Evolutionary conservation across 1,140 invertebrate species (phyloP), one percentile per base, ranked within the genome.

Genomic region (Maniola jurtina): DNA sequence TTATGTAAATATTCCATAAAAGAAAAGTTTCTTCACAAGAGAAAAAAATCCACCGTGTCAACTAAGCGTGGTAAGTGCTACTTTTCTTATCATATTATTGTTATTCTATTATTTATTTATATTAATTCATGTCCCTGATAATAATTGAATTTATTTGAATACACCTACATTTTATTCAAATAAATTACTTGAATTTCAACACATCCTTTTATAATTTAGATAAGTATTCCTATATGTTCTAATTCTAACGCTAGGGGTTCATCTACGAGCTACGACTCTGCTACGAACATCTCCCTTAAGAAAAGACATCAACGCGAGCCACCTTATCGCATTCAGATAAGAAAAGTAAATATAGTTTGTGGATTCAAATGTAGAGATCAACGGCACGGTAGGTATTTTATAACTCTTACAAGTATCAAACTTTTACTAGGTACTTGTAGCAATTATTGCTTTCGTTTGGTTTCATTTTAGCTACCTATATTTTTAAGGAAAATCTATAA

Each of bases 261-360:
- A 16, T 25, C 33, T 25, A 10, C 33, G 35, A 60, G 58, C 25
- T 59, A 13, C 10, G 10, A 60, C 40, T 33, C 4, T 38, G 13
- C 6, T 13, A 40, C 48, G 60, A 38, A 59, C 25, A 60, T 52
- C 48, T 52, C 10, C 25, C 16, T 16, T 16, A 52, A 61, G 57
- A 66, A 70, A 70, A 70, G 68, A 70, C 68, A 66, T 70, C 68
- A 70, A 70, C 68, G 68, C 64, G 68, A 47, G 36, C 34, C 11
- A 25, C 6, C 56, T 58, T 45, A 56, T 56, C 62, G 34, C 14
- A 57, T 36, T 36, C 40, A 42, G 15, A 45, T 38, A 45, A 45
- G 5, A 45, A n/a, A n/a, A 11, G 1, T 45, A 45, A 45, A 45
- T 9, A 9, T 1, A 3, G 6, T 40, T 0, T 1, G 38, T 40